Conservation (phyloP, 2,797 vertebrate species). For the Cuniculus paca region DNA sequence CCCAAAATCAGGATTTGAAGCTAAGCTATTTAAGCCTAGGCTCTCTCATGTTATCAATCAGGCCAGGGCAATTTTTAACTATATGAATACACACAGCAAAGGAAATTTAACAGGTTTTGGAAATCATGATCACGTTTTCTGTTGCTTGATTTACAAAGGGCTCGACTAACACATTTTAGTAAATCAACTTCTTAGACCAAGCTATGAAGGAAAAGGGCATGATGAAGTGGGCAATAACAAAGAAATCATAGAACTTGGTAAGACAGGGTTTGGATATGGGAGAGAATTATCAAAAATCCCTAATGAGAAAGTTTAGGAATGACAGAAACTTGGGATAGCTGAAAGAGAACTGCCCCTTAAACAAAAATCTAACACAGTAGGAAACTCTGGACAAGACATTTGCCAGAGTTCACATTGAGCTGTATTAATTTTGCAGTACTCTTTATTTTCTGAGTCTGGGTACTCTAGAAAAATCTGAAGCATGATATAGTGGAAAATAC, state of each 20-base stretch:
- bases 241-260: not conserved
- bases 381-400: not conserved
- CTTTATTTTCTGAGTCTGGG: not conserved
- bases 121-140: not conserved
- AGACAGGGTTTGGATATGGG: not conserved
- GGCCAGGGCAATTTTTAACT: not conserved
- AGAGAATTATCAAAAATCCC: not conserved
- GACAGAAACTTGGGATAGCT: not conserved
- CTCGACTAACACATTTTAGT: not conserved
- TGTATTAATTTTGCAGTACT: not conserved
- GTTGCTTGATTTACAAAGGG: not conserved
- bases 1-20: not conserved
- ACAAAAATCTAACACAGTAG: not conserved
- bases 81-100: not conserved
- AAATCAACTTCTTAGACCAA: not conserved
- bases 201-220: not conserved
- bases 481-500: not conserved
- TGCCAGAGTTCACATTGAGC: not conserved
- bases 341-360: not conserved
- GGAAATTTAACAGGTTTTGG: not conserved
- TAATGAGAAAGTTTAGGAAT: not conserved
- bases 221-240: slow-evolving; percentile 13
- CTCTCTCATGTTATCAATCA: not conserved
- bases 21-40: not conserved
- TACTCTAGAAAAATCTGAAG: slow-evolving; percentile 31